These are phyloP conservation scores for Apeltes quadracus DNA, from an alignment of 2,113 vertebrate genomes.

Conservation along the genomic window DNA sequence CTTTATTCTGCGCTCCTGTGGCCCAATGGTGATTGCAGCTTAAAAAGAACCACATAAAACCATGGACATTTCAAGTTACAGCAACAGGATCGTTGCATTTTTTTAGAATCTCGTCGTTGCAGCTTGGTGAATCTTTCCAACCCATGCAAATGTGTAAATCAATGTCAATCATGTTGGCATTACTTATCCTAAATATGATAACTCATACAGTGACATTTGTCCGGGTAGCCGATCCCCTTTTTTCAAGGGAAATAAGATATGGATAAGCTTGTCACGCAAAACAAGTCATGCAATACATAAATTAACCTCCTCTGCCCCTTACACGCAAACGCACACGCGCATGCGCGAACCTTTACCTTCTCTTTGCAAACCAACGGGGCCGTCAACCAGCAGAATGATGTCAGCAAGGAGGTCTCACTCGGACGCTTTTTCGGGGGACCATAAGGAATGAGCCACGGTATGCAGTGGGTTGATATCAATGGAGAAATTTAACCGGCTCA, in stretches of 20 bases:
- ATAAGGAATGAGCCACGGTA: not conserved
- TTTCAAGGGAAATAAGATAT: constrained; percentile 65
- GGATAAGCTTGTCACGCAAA: constrained; percentile 72
- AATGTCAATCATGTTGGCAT: not conserved
- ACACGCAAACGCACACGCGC: constrained; percentile 19
- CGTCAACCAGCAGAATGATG: constrained; percentile 22
- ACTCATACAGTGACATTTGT: constrained; percentile 19
- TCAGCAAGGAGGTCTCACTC: constrained; percentile 45
- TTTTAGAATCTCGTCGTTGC: no score
- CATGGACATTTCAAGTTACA: not conserved
- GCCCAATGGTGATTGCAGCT: not conserved
- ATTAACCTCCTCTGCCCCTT: constrained; percentile 59
- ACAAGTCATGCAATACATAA: constrained; percentile 69
- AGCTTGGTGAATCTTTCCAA: not conserved
- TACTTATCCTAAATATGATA: not conserved
- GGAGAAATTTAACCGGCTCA: not conserved
- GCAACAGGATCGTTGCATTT: not conserved
- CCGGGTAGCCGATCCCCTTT: constrained; percentile 15
- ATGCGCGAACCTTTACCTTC: constrained; percentile 49
- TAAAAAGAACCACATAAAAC: not conserved
- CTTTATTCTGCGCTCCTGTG: not conserved
- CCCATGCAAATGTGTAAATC: not conserved
- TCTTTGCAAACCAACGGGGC: constrained; percentile 39
- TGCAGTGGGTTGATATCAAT: not conserved
- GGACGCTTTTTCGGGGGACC: constrained; percentile 11